Conservation (phyloP, 2,113 vertebrate species). For the Ophiodon elongatus region DNA sequence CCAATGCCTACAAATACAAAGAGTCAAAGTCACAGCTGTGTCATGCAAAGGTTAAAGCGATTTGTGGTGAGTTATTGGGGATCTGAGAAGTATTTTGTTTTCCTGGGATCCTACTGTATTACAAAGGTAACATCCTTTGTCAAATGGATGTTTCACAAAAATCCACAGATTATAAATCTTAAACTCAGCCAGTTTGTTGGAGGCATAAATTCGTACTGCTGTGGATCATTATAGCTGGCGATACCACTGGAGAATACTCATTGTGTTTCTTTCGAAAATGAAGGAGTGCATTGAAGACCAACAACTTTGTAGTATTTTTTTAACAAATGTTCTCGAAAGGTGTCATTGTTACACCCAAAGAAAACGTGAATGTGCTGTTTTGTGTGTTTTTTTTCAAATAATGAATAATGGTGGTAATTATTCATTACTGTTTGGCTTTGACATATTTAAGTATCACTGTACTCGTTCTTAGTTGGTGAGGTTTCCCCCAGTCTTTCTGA, state of each 20-base stretch:
- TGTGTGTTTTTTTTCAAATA: background rate
- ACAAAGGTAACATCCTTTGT: background rate
- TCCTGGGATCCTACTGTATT: background rate
- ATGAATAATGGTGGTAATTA: no score
- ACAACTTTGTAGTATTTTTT: background rate
- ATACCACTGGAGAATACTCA: background rate
- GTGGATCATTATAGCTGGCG: background rate
- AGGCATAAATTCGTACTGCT: background rate
- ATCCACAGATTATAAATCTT: constrained; percentile 5
- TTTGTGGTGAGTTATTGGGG: constrained; percentile 11
- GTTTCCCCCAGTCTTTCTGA: background rate
- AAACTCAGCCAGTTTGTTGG: background rate
- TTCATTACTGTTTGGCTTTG: background rate
- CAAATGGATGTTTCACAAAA: constrained; percentile 6
- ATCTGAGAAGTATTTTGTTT: constrained; percentile 9
- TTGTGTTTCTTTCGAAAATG: background rate
- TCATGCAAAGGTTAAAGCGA: constrained; percentile 22
- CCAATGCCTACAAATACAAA: constrained; percentile 26
- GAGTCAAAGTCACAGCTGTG: constrained; percentile 14
- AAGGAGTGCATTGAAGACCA: background rate
- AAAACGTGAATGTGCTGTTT: background rate
- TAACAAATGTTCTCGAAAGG: background rate
- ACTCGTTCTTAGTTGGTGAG: background rate
- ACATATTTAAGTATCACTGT: background rate
- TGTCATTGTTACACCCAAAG: background rate